A percentile compares a stretch with the other conserved stretches of the same genome.
Evolutionary conservation across 1,140 invertebrate genomes (phyloP).

Genomic region (Euura saliciscinereae): DNA sequence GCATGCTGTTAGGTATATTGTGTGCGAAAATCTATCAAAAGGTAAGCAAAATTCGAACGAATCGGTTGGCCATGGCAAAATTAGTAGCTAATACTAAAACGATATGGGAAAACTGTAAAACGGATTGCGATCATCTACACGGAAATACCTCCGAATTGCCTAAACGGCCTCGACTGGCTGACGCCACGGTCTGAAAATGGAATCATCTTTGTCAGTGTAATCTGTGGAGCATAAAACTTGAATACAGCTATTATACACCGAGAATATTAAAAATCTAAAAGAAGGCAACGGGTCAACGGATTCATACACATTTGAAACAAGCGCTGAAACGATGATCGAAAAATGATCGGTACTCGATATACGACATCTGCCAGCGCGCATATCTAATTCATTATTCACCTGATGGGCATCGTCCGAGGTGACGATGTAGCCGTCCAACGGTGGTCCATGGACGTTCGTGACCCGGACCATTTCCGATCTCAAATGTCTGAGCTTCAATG

Average conservation of each 20-base stretch:
- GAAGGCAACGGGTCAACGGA: too few relatives aligned
- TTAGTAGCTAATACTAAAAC: not conserved
- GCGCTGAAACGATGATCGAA: too few relatives aligned
- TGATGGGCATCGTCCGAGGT: conserved; percentile 82
- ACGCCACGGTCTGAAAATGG: conserved; percentile 40
- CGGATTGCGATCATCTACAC: not conserved
- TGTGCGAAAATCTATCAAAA: too few relatives aligned
- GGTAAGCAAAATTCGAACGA: too few relatives aligned
- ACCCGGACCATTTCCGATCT: conserved; percentile 71
- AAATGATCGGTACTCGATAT: too few relatives aligned
- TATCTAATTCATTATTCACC: conserved; percentile 54
- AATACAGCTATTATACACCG: not conserved
- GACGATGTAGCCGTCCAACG: conserved; percentile 77
- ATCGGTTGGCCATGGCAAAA: too few relatives aligned
- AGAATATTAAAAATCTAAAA: too few relatives aligned
- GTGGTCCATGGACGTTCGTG: conserved; percentile 65
- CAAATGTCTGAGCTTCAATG: conserved; percentile 61
- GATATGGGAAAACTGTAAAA: not conserved
- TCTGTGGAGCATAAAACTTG: not conserved
- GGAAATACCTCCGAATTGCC: conserved; percentile 38
- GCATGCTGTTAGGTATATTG: too few relatives aligned
- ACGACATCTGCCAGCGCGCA: too few relatives aligned
- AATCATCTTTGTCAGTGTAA: conserved; percentile 18
- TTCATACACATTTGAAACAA: too few relatives aligned
- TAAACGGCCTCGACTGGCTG: conserved; percentile 31